These are phyloP conservation scores for Poeciliopsis retropinna DNA, from an alignment of 2,113 vertebrate genomes.

Conservation along the genomic window DNA sequence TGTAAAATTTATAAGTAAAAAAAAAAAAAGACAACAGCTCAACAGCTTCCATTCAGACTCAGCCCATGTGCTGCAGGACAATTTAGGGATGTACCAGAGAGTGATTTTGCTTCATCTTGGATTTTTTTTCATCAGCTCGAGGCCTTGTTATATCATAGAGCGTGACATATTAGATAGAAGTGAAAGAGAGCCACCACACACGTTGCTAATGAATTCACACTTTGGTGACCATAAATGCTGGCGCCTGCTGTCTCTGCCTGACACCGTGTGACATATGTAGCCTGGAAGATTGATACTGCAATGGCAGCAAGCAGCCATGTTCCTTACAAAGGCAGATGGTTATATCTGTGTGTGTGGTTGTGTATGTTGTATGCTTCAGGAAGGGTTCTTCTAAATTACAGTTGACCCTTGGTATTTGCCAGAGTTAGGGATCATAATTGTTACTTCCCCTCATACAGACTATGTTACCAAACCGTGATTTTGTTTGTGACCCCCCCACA, in stretches of 20 bases:
- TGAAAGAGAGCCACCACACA: conserved; percentile 58
- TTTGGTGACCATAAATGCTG: conserved; percentile 50
- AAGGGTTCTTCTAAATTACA: conserved; percentile 10
- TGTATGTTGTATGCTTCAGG: background rate
- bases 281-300: conserved; percentile 56
- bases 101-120: conserved; percentile 40
- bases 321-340: conserved; percentile 54
- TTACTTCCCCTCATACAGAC: too few relatives aligned
- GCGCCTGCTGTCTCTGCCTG: conserved; percentile 44
- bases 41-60: background rate
- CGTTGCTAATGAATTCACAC: conserved; percentile 64
- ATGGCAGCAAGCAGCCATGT: conserved; percentile 37
- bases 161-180: conserved; percentile 54
- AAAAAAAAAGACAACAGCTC: background rate
- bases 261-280: conserved; percentile 50
- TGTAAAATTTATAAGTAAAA: background rate
- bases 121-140: conserved; percentile 37
- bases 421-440: too few relatives aligned
- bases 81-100: conserved; percentile 35
- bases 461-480: too few relatives aligned
- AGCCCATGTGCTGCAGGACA: conserved; percentile 16
- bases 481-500: too few relatives aligned
- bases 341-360: background rate
- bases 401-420: too few relatives aligned
- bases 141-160: conserved; percentile 56